Evolutionary conservation across 2,888 invertebrate species (phyloP).

Genomic region (Danaus chrysippus): DNA sequence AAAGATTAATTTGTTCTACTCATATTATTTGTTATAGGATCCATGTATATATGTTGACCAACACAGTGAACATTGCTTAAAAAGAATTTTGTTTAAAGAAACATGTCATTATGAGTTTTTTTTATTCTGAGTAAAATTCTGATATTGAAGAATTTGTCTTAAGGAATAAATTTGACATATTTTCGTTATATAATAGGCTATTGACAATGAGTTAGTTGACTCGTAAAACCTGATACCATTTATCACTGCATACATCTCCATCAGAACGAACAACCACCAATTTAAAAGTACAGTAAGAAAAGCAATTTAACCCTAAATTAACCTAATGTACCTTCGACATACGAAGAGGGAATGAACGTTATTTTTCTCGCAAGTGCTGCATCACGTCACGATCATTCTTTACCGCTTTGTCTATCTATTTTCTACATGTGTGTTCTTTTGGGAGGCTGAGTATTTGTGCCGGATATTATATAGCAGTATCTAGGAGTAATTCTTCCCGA

Average conservation of each 20-base stretch:
- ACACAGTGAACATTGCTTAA: too few species aligned
- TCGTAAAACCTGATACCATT: too few species aligned
- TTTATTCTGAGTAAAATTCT: too few species aligned
- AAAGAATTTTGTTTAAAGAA: too few species aligned
- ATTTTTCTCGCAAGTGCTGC: conserved; percentile 64
- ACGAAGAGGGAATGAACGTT: conserved; percentile 46
- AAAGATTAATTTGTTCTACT: conserved; percentile 6
- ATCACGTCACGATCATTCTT: conserved; percentile 74
- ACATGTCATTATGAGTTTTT: too few species aligned
- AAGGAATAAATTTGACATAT: too few species aligned
- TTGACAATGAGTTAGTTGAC: too few species aligned
- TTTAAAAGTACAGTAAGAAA: conserved; percentile 10
- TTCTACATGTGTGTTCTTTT: conserved; percentile 35
- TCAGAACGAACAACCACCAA: background rate
- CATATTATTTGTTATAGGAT: background rate
- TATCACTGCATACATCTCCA: background rate
- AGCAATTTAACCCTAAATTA: conserved; percentile 55
- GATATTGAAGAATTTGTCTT: too few species aligned
- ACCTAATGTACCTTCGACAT: conserved; percentile 32
- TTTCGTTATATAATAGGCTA: too few species aligned
- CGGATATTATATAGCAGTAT: conserved; percentile 32
- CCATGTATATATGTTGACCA: background rate
- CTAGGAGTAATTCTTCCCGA: background rate
- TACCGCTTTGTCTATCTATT: conserved; percentile 63
- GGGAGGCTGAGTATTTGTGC: conserved; percentile 35